Evolutionary conservation across 2,888 invertebrate genomes (phyloP).

Genomic region (Strigamia transsilvanica): DNA sequence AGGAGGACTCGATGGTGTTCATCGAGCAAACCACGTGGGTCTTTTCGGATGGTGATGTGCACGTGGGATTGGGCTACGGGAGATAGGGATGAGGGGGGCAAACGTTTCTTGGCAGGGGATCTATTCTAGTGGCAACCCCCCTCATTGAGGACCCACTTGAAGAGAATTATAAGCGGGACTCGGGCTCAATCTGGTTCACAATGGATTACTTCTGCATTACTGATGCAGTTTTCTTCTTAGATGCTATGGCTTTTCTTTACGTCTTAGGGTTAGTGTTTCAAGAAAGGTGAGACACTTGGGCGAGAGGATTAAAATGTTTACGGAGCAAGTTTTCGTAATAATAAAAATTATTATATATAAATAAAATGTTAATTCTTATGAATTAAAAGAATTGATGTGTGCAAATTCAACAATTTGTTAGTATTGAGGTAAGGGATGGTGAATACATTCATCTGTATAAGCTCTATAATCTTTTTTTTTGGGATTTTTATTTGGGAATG

Average conservation of each 20-base stretch:
- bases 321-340: not conserved
- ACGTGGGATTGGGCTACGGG: slow-evolving; percentile 38
- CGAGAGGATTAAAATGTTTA: slow-evolving; percentile 32
- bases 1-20: slow-evolving; percentile 10
- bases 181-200: slow-evolving; percentile 36
- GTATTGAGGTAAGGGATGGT: not conserved
- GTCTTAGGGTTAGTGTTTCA: slow-evolving; percentile 11
- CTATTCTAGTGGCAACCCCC: slow-evolving; percentile 48
- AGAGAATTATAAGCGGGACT: slow-evolving; percentile 44
- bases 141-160: slow-evolving; percentile 49
- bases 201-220: slow-evolving; percentile 48
- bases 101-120: slow-evolving; percentile 48
- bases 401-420: not conserved
- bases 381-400: not conserved
- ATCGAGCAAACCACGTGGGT: slow-evolving; percentile 22
- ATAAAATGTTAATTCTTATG: not conserved
- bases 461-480: not conserved
- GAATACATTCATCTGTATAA: no score
- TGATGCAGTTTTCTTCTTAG: slow-evolving; percentile 37
- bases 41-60: slow-evolving; percentile 15
- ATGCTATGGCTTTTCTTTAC: slow-evolving; percentile 22
- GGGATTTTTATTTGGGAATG: not conserved
- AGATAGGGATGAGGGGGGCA: slow-evolving; percentile 49
- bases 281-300: slow-evolving; percentile 34
- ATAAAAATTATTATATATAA: not conserved